These are phyloP conservation scores for Ancistrus triradiatus DNA, from an alignment of 2,113 vertebrate genomes.

Conservation along the genomic window DNA sequence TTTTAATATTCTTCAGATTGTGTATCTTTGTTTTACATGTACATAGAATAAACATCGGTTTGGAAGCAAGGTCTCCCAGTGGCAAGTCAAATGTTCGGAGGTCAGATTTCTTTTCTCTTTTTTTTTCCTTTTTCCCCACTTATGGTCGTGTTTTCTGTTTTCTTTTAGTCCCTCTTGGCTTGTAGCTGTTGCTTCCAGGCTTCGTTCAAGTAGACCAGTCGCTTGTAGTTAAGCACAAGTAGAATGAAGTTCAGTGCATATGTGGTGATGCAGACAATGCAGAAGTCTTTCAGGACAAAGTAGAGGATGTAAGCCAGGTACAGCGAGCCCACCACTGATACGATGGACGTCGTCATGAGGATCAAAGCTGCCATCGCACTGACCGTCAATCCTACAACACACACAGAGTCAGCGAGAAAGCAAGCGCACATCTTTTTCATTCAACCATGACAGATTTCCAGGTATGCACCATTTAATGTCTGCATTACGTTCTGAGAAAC, in stretches of 20 bases:
- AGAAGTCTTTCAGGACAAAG: slow-evolving; percentile 98
- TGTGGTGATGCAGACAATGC: slow-evolving; percentile 90
- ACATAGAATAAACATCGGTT: slow-evolving; percentile 92
- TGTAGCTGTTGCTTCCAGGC: slow-evolving; percentile 96
- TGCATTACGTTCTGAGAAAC: no score
- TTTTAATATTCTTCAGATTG: slow-evolving; percentile 58
- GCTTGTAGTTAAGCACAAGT: slow-evolving; percentile 98
- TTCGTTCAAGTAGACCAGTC: slow-evolving; percentile 99
- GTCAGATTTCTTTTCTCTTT: slow-evolving; percentile 60
- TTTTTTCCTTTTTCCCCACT: slow-evolving; percentile 42
- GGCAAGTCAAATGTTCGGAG: slow-evolving; percentile 77
- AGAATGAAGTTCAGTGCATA: slow-evolving; percentile 98
- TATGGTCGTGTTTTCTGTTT: slow-evolving; percentile 25
- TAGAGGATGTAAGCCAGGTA: slow-evolving; percentile 98
- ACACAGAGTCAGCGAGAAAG: neutral
- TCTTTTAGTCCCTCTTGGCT: slow-evolving; percentile 85
- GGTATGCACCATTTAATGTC: no score
- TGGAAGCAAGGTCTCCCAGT: slow-evolving; percentile 87
- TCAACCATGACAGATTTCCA: no score
- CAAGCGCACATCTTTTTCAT: no score
- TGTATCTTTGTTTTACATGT: slow-evolving; percentile 50
- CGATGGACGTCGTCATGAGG: slow-evolving; percentile 96
- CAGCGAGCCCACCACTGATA: slow-evolving; percentile 89
- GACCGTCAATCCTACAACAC: slow-evolving; percentile 86
- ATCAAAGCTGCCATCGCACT: slow-evolving; percentile 93